Evolutionary conservation across 2,888 invertebrate species (phyloP), one percentile per base, ranked within the genome.

Genomic region (Scotopteryx bipunctaria): DNA sequence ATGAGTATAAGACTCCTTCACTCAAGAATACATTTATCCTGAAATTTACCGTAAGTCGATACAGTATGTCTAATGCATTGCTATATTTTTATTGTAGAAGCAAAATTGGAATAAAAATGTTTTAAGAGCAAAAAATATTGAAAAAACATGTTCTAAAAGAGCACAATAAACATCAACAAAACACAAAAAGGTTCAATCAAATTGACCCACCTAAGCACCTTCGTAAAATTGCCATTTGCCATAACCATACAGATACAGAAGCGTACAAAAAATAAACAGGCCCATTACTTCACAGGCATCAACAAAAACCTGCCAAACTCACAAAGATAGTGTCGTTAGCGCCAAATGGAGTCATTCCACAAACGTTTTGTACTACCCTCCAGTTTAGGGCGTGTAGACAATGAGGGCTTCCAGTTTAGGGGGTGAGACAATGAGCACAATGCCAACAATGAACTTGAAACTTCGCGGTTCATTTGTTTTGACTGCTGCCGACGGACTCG

Each of bases 261-360:
- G 21, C 40, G 46, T 43, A 36, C 38, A 58, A 61, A 58, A 55
- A 56, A 48, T 53, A 60, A 60, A 63, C 51, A 42, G 48, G 33
- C 37, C 53, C 60, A 59, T 63, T 63, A 62, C 45, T 41, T 51
- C 48, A 52, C 49, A 38, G 44, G 53, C 55, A 55, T 59, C 55
- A 58, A 55, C 58, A 63, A 58, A 60, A 59, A 60, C 59, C 63
- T 55, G 62, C 62, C 62, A 73, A 75, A 72, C 71, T 71, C 68
- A 61, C 66, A 66, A 64, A 66, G 65, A 71, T 74, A 72, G 73
- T 78, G 73, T 69, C 75, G 75, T 78, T 78, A 74, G 66, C 69
- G 66, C 64, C 61, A 67, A 59, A 73, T 71, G 66, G 62, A 56
- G 59, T 62, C 65, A 60, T 68, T 68, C 53, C 45, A 41, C 56